Conservation (phyloP, 2,113 vertebrate genomes). For the Ptychochromis oligacanthus region DNA sequence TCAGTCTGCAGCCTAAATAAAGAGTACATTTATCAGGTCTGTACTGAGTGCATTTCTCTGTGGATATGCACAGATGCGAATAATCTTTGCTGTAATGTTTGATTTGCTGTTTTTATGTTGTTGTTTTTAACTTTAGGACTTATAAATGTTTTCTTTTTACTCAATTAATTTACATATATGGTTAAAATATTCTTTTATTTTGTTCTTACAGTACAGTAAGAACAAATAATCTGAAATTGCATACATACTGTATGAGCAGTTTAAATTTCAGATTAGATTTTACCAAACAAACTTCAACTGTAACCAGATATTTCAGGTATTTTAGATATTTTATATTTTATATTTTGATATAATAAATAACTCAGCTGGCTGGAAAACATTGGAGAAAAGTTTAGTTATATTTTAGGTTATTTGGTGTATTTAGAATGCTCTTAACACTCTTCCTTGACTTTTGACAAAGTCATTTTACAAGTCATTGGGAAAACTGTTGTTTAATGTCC, state of each 20-base stretch:
- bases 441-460: not conserved
- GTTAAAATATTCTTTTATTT: not conserved
- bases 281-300: rapidly evolving
- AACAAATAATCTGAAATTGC: too few species aligned
- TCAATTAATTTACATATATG: not conserved
- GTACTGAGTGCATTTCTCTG: not conserved
- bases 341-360: not conserved
- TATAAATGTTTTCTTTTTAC: not conserved
- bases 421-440: not conserved
- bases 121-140: not conserved
- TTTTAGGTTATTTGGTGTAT: too few species aligned
- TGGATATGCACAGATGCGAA: not conserved
- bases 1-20: too few species aligned
- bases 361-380: too few species aligned
- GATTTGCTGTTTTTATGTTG: too few species aligned
- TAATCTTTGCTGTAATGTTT: too few species aligned
- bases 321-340: not conserved
- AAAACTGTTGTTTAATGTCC: not conserved
- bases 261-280: not conserved
- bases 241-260: not conserved
- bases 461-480: not conserved
- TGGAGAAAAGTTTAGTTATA: too few species aligned
- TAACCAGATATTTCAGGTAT: not conserved
- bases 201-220: too few species aligned
- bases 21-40: not conserved